phyloP scores from a whole-genome alignment of 2,888 invertebrate genomes.

The Endomychus coccineus region DNA sequence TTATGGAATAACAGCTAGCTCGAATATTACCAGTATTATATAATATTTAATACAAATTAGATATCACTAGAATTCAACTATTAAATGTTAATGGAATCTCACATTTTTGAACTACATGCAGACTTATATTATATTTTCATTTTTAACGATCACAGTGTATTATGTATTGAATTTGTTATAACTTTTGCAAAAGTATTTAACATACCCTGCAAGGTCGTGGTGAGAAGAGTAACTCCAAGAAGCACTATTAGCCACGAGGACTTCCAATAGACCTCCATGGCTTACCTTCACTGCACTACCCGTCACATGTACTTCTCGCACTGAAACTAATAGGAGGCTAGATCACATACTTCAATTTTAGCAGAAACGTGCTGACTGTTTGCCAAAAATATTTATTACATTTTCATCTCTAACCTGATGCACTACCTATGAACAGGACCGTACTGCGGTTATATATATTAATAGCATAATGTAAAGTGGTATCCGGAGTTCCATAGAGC shows the following conservation, averaged over 20 bases:
- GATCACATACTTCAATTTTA: conserved; percentile 11
- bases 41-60: conserved; percentile 25
- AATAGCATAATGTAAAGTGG: no score
- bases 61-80: background rate
- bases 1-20: no score
- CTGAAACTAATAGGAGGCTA: conserved; percentile 28
- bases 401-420: conserved; percentile 15
- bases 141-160: no score
- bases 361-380: conserved; percentile 14
- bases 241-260: conserved; percentile 49
- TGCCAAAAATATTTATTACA: conserved; percentile 16
- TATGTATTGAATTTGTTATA: no score
- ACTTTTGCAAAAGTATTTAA: conserved; percentile 22
- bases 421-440: no score
- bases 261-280: conserved; percentile 51
- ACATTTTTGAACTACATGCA: no score
- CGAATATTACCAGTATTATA: no score
- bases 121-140: no score
- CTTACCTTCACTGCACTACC: conserved; percentile 42
- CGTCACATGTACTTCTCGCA: conserved; percentile 43
- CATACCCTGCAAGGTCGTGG: conserved; percentile 52
- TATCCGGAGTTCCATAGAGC: no score
- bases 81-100: background rate
- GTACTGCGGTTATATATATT: no score
- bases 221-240: conserved; percentile 49